Evolutionary conservation across 2,797 vertebrate species (phyloP).

Genomic region (Tadarida brasiliensis): DNA sequence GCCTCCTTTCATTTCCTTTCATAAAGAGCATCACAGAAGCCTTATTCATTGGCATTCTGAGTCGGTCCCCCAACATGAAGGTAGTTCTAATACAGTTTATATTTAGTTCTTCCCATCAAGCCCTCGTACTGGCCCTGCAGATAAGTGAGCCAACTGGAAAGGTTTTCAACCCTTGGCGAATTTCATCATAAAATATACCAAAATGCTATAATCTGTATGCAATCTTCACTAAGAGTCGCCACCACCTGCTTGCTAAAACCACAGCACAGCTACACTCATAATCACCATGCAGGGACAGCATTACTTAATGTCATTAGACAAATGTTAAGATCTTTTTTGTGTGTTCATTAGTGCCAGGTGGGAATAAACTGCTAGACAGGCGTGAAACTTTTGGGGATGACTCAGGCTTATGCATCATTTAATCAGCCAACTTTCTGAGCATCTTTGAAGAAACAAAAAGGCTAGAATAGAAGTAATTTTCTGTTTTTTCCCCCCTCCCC

Average conservation of each 20-base stretch:
- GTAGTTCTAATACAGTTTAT: constrained; percentile 88
- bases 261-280: constrained; percentile 94
- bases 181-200: constrained; percentile 93
- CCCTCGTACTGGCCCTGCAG: constrained; percentile 92
- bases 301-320: constrained; percentile 91
- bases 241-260: constrained; percentile 93
- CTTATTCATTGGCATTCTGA: constrained; percentile 44
- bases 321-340: constrained; percentile 86
- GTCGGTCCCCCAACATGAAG: constrained; percentile 88
- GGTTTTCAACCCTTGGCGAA: constrained; percentile 91
- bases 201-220: constrained; percentile 92
- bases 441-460: constrained; percentile 91
- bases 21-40: background rate
- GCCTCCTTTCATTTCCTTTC: constrained; percentile 56
- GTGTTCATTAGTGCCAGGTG: constrained; percentile 53
- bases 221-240: constrained; percentile 90
- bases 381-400: constrained; percentile 91
- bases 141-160: constrained; percentile 95
- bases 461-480: constrained; percentile 92
- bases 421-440: constrained; percentile 90
- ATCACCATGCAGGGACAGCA: constrained; percentile 93
- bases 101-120: constrained; percentile 94
- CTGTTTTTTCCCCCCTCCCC: constrained; percentile 88
- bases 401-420: constrained; percentile 92
- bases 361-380: constrained; percentile 58